Evolutionary conservation across 2,113 vertebrate species (phyloP), one percentile per base, ranked within the genome.

Genomic region (Dipodomys ordii): DNA sequence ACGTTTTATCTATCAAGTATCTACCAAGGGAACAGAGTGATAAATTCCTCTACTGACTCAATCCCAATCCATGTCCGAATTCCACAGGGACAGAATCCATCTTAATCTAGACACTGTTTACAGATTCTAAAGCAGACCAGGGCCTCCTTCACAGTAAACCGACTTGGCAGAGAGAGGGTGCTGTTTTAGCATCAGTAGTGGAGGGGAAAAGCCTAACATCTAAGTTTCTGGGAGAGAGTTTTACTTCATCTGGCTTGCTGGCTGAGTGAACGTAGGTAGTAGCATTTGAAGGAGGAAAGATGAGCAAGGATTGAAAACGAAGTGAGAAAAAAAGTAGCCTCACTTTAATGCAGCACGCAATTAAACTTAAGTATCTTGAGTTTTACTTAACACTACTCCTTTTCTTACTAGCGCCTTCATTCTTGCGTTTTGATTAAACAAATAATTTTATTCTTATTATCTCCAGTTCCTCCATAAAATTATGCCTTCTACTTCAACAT

Each of bases 341-440:
- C 35, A 9, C 62, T 94, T 83, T 68, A 73, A 86, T 68, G 85
- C 57, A 87, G 46, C 57, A 88, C 22, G 71, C 7, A 32, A 53
- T 69, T 77, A n/a, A 89, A 92, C 83, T n/a, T 73, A 81, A 94
- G 44, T 57, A 16, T 67, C 44, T 71, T 90, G 35, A 62, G 82
- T 93, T 87, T 88, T 82, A 88, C 46, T 67, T 78, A 87, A 87
- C 12, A 79, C 7, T 87, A 68, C 88, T 93, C 74, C 65, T 76
- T 83, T 23, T 62, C 79, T 88, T 89, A 69, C 39, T 32, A 72
- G 35, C 92, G 88, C 9, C 23, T 71, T 19, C 25, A 27, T 19
- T 19, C 53, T 93, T 65, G 46, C 49, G 13, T 91, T 85, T 68
- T 83, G 13, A 60, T 39, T 90, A 76, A 90, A 91, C 72, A 72